A percentile compares a stretch with the other conserved stretches of the same genome.
Evolutionary conservation across 2,113 vertebrate genomes (phyloP).

Genomic region (Ceyx cyanopectus): DNA sequence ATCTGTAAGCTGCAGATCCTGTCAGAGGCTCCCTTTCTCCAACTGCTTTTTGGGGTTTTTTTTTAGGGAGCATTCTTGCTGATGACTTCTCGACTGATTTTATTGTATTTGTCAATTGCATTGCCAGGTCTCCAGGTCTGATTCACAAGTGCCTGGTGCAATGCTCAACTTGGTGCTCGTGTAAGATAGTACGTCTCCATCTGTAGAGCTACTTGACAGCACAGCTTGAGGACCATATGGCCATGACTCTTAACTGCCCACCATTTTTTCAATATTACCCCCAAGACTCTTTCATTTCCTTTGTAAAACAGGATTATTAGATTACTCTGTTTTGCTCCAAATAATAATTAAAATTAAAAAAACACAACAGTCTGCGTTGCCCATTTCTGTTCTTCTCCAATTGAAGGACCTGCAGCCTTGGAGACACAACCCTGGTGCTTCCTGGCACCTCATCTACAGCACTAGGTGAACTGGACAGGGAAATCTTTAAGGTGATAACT

Average conservation of each 20-base stretch:
- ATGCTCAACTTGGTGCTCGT: slow-evolving; percentile 53
- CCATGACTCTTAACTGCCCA: slow-evolving; percentile 67
- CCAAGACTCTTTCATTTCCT: slow-evolving; percentile 61
- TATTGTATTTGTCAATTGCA: slow-evolving; percentile 27
- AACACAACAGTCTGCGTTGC: neutral
- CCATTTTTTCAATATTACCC: slow-evolving; percentile 67
- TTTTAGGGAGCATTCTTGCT: neutral
- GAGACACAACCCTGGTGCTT: neutral
- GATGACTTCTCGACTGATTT: slow-evolving; percentile 47
- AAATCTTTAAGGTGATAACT: neutral
- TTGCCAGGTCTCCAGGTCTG: slow-evolving; percentile 33
- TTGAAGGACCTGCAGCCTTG: neutral
- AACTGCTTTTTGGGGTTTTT: neutral
- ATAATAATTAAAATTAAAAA: neutral
- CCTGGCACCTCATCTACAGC: neutral
- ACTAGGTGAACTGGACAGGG: neutral
- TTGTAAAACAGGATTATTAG: slow-evolving; percentile 48
- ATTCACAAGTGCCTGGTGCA: slow-evolving; percentile 57
- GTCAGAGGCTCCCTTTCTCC: neutral
- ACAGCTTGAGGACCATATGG: slow-evolving; percentile 76
- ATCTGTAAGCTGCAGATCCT: slow-evolving; percentile 1
- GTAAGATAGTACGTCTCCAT: slow-evolving; percentile 70
- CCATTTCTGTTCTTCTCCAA: neutral
- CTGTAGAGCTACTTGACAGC: slow-evolving; percentile 66
- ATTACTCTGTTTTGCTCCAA: slow-evolving; percentile 42